phyloP scores from a whole-genome alignment of 2,888 invertebrate species.

The Mythimna lalbum region DNA sequence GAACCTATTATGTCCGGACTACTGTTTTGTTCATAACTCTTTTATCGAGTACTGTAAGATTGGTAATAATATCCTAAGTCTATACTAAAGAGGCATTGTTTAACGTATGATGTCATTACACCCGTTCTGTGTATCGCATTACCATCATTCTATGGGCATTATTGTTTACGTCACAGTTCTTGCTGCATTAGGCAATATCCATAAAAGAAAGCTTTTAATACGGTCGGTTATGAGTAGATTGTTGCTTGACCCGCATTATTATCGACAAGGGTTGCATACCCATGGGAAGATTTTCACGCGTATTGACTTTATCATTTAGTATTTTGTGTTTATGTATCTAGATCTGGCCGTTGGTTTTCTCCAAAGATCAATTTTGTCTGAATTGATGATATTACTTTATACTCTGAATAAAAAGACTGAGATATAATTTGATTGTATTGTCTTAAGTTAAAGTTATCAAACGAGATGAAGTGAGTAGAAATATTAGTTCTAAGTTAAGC shows the following conservation, averaged over 20 bases:
- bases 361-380: not conserved
- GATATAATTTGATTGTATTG: conserved; percentile 13
- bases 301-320: conserved; percentile 30
- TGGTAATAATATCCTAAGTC: conserved; percentile 15
- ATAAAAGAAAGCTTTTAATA: conserved; percentile 56
- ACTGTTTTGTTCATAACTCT: conserved; percentile 38
- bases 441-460: conserved; percentile 12
- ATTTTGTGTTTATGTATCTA: conserved; percentile 20
- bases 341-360: conserved; percentile 24
- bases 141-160: conserved; percentile 36
- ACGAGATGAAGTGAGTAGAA: conserved; percentile 11
- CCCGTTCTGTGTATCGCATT: conserved; percentile 43
- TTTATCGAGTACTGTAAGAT: conserved; percentile 23
- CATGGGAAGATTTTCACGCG: conserved; percentile 33
- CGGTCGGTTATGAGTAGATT: conserved; percentile 38
- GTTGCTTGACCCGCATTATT: conserved; percentile 44
- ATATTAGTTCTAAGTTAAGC: conserved; percentile 21
- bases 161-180: conserved; percentile 37
- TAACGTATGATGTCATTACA: conserved; percentile 52
- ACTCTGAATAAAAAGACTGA: not conserved
- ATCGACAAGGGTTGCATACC: conserved; percentile 31
- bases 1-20: conserved; percentile 35
- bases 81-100: conserved; percentile 44
- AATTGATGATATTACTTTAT: not conserved
- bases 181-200: conserved; percentile 41